Evolutionary conservation across 92 coral and sea anemone genomes (phyloP).

Genomic region (Parazoanthus atlanticus): DNA sequence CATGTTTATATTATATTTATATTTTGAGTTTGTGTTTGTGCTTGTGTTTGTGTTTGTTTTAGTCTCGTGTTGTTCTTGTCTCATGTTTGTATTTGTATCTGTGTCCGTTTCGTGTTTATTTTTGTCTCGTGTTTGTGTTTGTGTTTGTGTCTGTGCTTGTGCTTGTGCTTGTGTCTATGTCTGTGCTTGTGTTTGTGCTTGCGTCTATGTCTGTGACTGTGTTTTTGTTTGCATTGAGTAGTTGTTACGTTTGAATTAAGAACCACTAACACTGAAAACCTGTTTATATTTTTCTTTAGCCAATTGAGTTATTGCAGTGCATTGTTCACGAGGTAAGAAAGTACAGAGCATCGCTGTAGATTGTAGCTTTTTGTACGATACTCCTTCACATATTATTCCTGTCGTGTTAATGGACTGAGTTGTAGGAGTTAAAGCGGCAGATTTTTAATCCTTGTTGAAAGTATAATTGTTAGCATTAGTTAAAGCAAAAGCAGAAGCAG

Average conservation of each 20-base stretch:
- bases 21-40: not conserved
- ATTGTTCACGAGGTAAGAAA: conserved; percentile 94
- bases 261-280: not conserved
- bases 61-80: not conserved
- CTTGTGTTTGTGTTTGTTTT: not conserved
- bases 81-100: not conserved
- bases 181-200: not conserved
- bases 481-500: too few species aligned
- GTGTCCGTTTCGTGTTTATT: not conserved
- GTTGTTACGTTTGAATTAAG: not conserved
- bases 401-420: too few species aligned
- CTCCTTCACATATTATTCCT: too few species aligned
- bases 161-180: not conserved
- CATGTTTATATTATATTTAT: not conserved
- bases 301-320: conserved; percentile 95
- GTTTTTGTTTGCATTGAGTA: not conserved
- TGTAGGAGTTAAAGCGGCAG: not conserved
- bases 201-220: not conserved
- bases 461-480: too few species aligned
- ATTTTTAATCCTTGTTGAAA: too few species aligned
- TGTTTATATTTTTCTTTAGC: conserved; percentile 56
- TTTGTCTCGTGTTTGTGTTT: not conserved
- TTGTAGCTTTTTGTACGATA: too few species aligned
- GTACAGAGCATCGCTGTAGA: too few species aligned
- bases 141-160: not conserved